phyloP scores from a whole-genome alignment of 2,113 vertebrate genomes.

The Cariama cristata region DNA sequence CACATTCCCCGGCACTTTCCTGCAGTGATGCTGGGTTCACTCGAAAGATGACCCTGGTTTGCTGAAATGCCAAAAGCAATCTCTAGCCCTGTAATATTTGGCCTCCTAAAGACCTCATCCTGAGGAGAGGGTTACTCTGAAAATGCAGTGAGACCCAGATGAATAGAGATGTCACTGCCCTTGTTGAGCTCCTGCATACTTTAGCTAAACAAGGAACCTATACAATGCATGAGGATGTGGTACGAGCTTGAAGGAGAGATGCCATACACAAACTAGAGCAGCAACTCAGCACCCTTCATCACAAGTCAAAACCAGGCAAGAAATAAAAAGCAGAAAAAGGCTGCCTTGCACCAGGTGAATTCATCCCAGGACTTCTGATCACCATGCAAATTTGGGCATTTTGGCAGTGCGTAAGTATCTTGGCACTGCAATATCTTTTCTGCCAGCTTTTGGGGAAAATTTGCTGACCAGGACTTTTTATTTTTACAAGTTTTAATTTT shows the following conservation, averaged over 20 bases:
- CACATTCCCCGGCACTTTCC: neutral
- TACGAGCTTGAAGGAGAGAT: neutral
- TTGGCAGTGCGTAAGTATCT: neutral
- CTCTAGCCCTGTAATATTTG: neutral
- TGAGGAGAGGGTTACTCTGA: neutral
- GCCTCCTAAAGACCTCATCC: constrained; percentile 29
- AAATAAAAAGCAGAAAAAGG: neutral
- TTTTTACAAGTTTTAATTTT: neutral
- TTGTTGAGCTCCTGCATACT: neutral
- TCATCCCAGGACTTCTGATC: neutral
- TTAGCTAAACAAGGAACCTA: neutral
- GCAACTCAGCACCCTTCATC: neutral
- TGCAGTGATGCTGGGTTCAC: neutral
- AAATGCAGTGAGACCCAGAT: neutral
- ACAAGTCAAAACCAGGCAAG: neutral
- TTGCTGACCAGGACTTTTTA: neutral
- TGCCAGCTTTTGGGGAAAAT: neutral
- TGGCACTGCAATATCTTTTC: neutral
- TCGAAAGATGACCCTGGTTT: neutral
- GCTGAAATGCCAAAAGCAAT: constrained; percentile 23
- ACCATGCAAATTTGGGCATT: neutral
- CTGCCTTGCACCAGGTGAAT: neutral
- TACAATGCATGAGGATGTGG: neutral
- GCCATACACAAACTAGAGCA: neutral
- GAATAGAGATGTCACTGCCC: constrained; percentile 13